phyloP scores from a whole-genome alignment of 1,140 invertebrate genomes.

The Tetramorium alpestre region DNA sequence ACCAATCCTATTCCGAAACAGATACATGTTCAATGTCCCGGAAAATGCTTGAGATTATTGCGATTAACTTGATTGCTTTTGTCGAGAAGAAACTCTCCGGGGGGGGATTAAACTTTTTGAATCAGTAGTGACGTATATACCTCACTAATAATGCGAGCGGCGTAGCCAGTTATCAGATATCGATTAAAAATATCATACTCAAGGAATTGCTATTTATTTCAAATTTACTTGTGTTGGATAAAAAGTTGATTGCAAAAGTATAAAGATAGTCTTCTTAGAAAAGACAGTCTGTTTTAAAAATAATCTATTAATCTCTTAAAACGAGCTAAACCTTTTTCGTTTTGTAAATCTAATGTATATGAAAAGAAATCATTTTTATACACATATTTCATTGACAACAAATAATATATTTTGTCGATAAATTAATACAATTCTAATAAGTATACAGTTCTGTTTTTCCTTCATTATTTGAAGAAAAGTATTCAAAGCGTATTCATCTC shows the following conservation, averaged over 20 bases:
- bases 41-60: conserved; percentile 34
- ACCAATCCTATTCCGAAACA: neutral
- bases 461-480: neutral
- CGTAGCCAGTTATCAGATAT: neutral
- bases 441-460: neutral
- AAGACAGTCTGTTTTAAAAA: neutral
- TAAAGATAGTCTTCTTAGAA: neutral
- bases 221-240: neutral
- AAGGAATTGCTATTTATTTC: neutral
- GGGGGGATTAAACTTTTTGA: neutral
- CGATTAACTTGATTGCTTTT: neutral
- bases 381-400: neutral
- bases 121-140: neutral
- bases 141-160: neutral
- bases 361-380: neutral
- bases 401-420: neutral
- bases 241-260: neutral
- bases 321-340: neutral
- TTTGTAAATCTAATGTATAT: neutral
- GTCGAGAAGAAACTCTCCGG: neutral
- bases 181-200: neutral
- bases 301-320: neutral
- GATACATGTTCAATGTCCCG: neutral
- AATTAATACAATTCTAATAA: neutral
- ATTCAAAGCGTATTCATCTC: neutral